Evolutionary conservation across 2,797 vertebrate species (phyloP), one percentile per base, ranked within the genome.

Genomic region (Catostomus latipinnis): DNA sequence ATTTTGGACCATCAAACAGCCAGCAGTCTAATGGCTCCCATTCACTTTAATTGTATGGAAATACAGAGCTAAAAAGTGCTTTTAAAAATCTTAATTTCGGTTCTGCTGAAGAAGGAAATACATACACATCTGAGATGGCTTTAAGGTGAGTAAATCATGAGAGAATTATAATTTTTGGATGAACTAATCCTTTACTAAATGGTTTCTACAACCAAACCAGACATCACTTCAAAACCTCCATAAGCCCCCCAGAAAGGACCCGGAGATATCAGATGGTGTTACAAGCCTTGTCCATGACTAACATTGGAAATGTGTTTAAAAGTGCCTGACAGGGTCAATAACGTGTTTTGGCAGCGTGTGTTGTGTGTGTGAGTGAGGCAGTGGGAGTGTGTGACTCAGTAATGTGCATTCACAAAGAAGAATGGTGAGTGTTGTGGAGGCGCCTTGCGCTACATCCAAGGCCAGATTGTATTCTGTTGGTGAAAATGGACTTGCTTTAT

Each of bases 371-470:
- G 58, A 52, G 13, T 45, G 49, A 74, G 56, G 48, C 57, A 61
- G 75, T 77, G 75, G 75, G 75, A 70, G 48, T 77, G 56, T 13
- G 66, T 77, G 75, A 77, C 75, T 77, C 75, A 76, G 74, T 49
- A 49, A 67, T 56, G 57, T 46, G 52, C 63, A 67, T 57, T 76
- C 54, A 52, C 4, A 77, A 66, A 77, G 75, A 77, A 77, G 75
- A 70, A 77, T 77, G 66, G 75, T 60, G 75, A 77, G 75, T 60
- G 56, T 77, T 52, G 46, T 77, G 75, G n/a, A 60, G 75, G n/a
- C 45, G 70, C 56, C 34, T 58, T 43, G 6, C 12, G 46, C 46
- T 11, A 18, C 46, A 58, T 76, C 66, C 56, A 70, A 52, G 75
- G 75, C 66, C 75, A 77, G 75, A 77, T 69, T 77, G 56, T 6